Evolutionary conservation across 2,888 invertebrate genomes (phyloP).

Genomic region (Aplocera efformata): DNA sequence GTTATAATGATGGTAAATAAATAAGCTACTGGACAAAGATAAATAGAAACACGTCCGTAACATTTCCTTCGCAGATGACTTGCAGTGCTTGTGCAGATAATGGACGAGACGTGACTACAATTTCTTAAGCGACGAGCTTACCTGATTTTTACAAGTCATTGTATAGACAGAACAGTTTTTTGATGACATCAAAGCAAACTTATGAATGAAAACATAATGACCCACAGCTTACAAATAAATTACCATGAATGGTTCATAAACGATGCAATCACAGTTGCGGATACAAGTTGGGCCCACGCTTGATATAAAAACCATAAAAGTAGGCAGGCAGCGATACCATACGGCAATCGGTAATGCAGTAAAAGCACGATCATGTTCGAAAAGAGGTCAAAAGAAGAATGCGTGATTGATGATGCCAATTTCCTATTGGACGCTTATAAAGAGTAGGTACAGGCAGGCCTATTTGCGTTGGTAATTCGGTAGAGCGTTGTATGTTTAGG

Average conservation of each 20-base stretch:
- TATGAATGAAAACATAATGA: slow-evolving; percentile 15
- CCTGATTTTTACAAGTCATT: slow-evolving; percentile 2
- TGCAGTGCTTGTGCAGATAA: slow-evolving; percentile 43
- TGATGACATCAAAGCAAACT: slow-evolving; percentile 12
- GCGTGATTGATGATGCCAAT: slow-evolving; percentile 63
- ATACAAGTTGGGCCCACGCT: slow-evolving; percentile 9
- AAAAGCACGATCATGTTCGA: slow-evolving; percentile 30
- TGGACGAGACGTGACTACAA: slow-evolving; percentile 52
- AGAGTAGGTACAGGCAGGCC: slow-evolving; percentile 34
- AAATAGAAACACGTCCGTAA: slow-evolving; percentile 33
- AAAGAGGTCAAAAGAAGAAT: slow-evolving; percentile 52
- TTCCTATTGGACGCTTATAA: slow-evolving; percentile 49
- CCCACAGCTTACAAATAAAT: slow-evolving; percentile 15
- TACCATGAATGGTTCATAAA: slow-evolving; percentile 12
- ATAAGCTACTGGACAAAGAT: slow-evolving; percentile 30
- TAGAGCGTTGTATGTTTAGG: slow-evolving; percentile 7
- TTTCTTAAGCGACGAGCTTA: slow-evolving; percentile 32
- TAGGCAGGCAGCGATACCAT: slow-evolving; percentile 2
- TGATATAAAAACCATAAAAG: slow-evolving; percentile 6
- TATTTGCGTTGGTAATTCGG: slow-evolving; percentile 42
- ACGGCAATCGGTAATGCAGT: slow-evolving; percentile 15
- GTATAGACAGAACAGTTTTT: slow-evolving; percentile 1
- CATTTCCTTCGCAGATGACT: slow-evolving; percentile 35
- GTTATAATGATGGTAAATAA: slow-evolving; percentile 22
- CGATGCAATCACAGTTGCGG: slow-evolving; percentile 8